phyloP scores from a whole-genome alignment of 2,113 vertebrate genomes.

The Phaethon lepturus region DNA sequence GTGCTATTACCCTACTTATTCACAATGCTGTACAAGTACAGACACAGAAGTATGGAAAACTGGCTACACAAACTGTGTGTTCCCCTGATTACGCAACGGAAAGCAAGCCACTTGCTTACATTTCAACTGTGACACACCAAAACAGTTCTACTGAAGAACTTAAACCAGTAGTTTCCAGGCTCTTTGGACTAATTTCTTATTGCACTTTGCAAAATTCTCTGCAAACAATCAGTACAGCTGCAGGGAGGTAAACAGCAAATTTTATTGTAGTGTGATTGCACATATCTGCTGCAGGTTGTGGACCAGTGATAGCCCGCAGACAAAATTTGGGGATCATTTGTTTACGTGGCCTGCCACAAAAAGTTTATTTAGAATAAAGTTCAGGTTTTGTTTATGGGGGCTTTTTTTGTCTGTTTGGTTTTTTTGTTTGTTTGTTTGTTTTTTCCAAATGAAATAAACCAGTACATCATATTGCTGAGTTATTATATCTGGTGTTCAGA shows the following conservation, averaged over 20 bases:
- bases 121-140: background rate
- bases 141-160: background rate
- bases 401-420: too few species aligned
- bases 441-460: background rate
- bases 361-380: background rate
- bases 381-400: background rate
- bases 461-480: background rate
- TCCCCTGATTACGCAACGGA: background rate
- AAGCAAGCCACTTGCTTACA: background rate
- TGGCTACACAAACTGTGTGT: background rate
- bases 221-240: background rate
- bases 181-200: background rate
- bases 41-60: background rate
- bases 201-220: background rate
- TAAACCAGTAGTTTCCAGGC: background rate
- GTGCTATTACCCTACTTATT: background rate
- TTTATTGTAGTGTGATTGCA: background rate
- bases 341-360: background rate
- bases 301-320: background rate
- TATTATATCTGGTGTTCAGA: background rate
- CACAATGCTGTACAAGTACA: background rate
- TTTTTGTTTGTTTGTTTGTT: background rate
- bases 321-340: background rate
- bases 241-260: background rate
- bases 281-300: background rate